Evolutionary conservation across 2,888 invertebrate species (phyloP).

Genomic region (Chloroclysta siterata): DNA sequence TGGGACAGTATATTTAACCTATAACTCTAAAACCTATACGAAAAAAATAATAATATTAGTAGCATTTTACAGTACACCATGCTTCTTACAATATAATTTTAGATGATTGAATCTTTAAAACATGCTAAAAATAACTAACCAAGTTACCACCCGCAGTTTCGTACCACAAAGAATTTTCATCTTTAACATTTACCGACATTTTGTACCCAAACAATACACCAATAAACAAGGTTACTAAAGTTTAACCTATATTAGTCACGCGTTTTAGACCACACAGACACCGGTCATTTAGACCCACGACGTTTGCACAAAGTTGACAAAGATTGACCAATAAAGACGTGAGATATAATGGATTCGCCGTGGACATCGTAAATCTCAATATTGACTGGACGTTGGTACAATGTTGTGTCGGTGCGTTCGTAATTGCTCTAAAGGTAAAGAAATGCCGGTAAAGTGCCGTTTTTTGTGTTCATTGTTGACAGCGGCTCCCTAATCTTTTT

Average conservation of each 20-base stretch:
- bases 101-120: neutral
- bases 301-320: conserved; percentile 52
- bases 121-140: neutral
- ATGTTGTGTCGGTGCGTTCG: conserved; percentile 57
- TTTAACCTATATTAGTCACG: conserved; percentile 41
- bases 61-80: no score
- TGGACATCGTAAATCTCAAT: conserved; percentile 74
- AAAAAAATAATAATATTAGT: no score
- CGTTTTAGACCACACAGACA: conserved; percentile 43
- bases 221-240: conserved; percentile 29
- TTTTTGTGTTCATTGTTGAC: conserved; percentile 6
- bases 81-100: no score
- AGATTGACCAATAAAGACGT: conserved; percentile 65
- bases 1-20: no score
- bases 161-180: conserved; percentile 9
- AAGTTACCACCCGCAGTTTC: conserved; percentile 25
- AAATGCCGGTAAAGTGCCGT: conserved; percentile 24
- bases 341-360: conserved; percentile 65
- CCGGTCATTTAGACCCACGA: conserved; percentile 49
- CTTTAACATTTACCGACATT: conserved; percentile 11
- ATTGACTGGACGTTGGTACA: conserved; percentile 65
- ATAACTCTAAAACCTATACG: no score
- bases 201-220: conserved; percentile 10
- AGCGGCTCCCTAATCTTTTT: conserved; percentile 6
- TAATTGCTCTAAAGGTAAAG: conserved; percentile 41